Base-by-base conservation (phyloP, 2,113 vertebrate species). In the Thunnus thynnus region DNA sequence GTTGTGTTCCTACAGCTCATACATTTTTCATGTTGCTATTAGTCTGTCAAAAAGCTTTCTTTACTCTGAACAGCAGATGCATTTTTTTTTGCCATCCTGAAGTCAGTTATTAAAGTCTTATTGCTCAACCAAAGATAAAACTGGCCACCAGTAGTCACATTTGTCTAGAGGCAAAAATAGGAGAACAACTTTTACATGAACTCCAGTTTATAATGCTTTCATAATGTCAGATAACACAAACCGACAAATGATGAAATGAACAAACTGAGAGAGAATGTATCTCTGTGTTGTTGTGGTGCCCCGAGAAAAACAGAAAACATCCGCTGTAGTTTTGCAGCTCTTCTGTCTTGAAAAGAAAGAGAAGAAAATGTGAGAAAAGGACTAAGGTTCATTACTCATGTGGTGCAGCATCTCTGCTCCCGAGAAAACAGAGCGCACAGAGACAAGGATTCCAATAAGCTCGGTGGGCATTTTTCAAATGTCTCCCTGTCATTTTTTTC, bases 1-100 rank as follows among this genome's bases (percentile, higher is more conserved):
- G 18, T 65, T 57, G 27, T 58, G 60, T 17, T 76, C 30, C 75
- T 66, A 47, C 11, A n/a, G 57, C 72, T 87, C 71, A 79, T 89
- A 82, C 79, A 89, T 83, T 64, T 86, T 89, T 89, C 69, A 86
- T 76, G 64, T 77, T 74, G 68, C 77, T 73, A 51, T 80, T 74
- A 67, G 68, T 56, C 54, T 9, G 27, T 61, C 32, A 20, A 60
- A 81, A 83, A 67, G n/a, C 64, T 75, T 83, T 73, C 44, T 75
- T 76, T 82, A 25, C 32, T 12, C 63, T 51, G 64, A 56, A 47
- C 76, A 71, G 20, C 48, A 41, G 48, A 54, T 54, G 8, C 9
- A 22, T 22, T 22, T 47, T 65, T 65, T 71, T 47, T 46, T 41
- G 13, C 48, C 14, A 52, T 9, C 16, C 41, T 58, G 67, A 2